phyloP scores from a whole-genome alignment of 2,888 invertebrate species.

The Cerastis leucographa region DNA sequence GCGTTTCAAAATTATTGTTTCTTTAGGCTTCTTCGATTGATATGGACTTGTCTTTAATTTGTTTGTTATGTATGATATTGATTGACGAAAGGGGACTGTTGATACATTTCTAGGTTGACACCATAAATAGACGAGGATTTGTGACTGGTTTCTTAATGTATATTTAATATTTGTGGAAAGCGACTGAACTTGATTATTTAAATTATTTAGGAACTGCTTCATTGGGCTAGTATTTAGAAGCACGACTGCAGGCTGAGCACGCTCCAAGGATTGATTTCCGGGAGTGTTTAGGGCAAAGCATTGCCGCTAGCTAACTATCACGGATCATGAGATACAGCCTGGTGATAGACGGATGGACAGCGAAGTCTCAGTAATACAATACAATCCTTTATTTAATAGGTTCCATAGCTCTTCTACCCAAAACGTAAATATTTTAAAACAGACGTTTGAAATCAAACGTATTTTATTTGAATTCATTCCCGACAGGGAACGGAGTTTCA shows the following conservation, averaged over 20 bases:
- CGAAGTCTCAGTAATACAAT: no score
- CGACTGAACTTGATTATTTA: background rate
- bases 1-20: background rate
- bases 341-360: no score
- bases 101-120: background rate
- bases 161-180: background rate
- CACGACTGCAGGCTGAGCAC: background rate
- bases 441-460: constrained; percentile 9
- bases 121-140: background rate
- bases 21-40: background rate
- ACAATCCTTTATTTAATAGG: no score
- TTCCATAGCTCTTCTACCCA: no score
- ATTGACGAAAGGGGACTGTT: background rate
- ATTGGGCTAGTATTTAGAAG: background rate
- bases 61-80: constrained; percentile 6
- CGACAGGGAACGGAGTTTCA: constrained; percentile 18
- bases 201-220: background rate
- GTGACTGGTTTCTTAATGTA: background rate
- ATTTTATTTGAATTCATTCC: constrained; percentile 44
- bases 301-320: no score
- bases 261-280: background rate
- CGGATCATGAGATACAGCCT: no score
- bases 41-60: constrained; percentile 29
- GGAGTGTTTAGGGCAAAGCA: background rate
- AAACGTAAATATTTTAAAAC: background rate